Percentiles rank a stretch among this genome's conserved stretches.
Conservation (phyloP, 2,113 vertebrate genomes). For the Callipepla squamata region DNA sequence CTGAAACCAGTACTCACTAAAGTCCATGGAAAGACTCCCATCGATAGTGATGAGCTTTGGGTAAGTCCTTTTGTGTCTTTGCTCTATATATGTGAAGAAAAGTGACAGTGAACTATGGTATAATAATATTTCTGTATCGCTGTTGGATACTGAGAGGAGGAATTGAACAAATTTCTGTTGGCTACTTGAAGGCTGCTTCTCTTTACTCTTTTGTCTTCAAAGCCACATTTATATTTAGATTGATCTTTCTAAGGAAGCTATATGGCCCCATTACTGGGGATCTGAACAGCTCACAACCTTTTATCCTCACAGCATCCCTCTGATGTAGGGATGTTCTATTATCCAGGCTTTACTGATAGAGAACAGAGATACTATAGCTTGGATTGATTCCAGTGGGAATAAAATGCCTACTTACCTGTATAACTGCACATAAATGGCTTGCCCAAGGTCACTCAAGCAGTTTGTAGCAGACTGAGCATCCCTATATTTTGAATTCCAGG, state of each 20-base stretch:
- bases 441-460: slow-evolving; percentile 48
- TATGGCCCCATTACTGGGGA: slow-evolving; percentile 49
- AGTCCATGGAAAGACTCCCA: background rate
- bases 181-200: slow-evolving; percentile 23
- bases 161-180: background rate
- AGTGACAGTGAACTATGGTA: background rate
- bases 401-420: slow-evolving; percentile 56
- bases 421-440: slow-evolving; percentile 38
- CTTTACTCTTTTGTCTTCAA: slow-evolving; percentile 58
- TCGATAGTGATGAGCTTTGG: background rate
- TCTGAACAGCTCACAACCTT: slow-evolving; percentile 53
- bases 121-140: slow-evolving; percentile 17
- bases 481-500: background rate
- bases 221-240: slow-evolving; percentile 61
- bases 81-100: background rate
- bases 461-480: background rate
- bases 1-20: background rate
- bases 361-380: slow-evolving; percentile 44
- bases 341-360: slow-evolving; percentile 38
- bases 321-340: slow-evolving; percentile 33
- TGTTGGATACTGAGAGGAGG: background rate
- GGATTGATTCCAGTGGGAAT: slow-evolving; percentile 49
- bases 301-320: slow-evolving; percentile 33
- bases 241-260: slow-evolving; percentile 51
- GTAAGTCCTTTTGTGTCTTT: background rate